Conservation (phyloP, 2,113 vertebrate species). For the Stigmatopora nigra region DNA sequence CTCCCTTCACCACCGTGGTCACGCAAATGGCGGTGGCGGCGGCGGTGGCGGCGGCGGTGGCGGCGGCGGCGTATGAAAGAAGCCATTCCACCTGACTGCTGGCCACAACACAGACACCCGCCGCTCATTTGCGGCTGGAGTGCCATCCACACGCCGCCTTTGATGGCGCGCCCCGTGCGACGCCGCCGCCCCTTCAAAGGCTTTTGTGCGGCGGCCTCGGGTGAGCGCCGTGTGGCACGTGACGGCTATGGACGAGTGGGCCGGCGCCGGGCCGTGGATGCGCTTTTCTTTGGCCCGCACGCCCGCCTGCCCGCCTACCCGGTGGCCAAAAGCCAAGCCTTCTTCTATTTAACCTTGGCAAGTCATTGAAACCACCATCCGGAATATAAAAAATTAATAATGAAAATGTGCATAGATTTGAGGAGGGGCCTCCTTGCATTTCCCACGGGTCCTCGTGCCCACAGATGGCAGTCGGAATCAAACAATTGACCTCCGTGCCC, state of each 20-base stretch:
- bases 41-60: not conserved
- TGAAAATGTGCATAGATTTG: no score
- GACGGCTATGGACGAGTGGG: conserved; percentile 63
- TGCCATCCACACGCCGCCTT: conserved; percentile 62
- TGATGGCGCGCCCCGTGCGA: conserved; percentile 40
- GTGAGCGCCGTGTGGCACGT: conserved; percentile 71
- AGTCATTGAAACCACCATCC: no score
- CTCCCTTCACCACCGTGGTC: no score
- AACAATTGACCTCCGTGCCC: conserved; percentile 19
- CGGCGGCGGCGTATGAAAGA: conserved; percentile 39
- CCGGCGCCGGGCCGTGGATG: conserved; percentile 25
- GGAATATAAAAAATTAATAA: no score
- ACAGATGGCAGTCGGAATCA: conserved; percentile 50
- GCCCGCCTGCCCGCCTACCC: no score
- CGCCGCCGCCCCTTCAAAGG: conserved; percentile 56
- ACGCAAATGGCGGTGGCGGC: no score
- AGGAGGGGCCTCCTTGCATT: conserved; percentile 39
- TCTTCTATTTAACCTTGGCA: no score
- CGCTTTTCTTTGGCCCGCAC: no score
- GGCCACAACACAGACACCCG: conserved; percentile 54
- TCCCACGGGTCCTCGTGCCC: conserved; percentile 53
- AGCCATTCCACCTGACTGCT: conserved; percentile 43
- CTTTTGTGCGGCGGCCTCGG: conserved; percentile 66
- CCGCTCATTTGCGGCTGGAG: conserved; percentile 30
- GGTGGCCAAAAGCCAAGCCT: no score